phyloP scores from a whole-genome alignment of 2,888 invertebrate species.

The Malacosoma neustria region DNA sequence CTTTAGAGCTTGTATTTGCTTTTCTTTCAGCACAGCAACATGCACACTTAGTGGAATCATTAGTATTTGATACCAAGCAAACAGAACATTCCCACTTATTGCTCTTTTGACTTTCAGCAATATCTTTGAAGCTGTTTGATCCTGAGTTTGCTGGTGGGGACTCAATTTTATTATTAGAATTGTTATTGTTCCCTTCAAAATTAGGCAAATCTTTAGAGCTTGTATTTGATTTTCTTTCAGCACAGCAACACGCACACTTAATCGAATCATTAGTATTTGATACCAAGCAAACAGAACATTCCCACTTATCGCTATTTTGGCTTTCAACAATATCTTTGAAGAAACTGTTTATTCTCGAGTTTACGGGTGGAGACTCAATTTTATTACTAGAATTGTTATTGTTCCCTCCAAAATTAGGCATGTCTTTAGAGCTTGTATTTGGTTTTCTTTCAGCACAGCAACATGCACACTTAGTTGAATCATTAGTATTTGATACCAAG shows the following conservation, averaged over 20 bases:
- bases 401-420: no score
- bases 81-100: slow-evolving; percentile 48
- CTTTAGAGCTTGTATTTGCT: slow-evolving; percentile 6
- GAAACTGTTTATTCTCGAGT: no score
- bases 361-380: no score
- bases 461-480: slow-evolving; percentile 29
- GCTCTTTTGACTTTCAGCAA: slow-evolving; percentile 28
- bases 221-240: no score
- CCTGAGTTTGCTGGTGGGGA: slow-evolving; percentile 4
- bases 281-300: slow-evolving; percentile 35
- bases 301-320: slow-evolving; percentile 11
- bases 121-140: slow-evolving; percentile 23
- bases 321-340: no score
- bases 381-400: slow-evolving; percentile 10
- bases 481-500: slow-evolving; percentile 34
- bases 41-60: slow-evolving; percentile 30
- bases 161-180: slow-evolving; percentile 29
- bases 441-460: slow-evolving; percentile 1
- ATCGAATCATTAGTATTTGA: slow-evolving; percentile 29
- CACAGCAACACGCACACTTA: slow-evolving; percentile 24
- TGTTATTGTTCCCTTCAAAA: no score
- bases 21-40: slow-evolving; percentile 49
- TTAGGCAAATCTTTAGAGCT: no score
- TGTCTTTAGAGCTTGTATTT: no score
- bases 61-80: slow-evolving; percentile 47